Conservation (phyloP, 1,140 invertebrate species). For the Cecropterus lyciades region DNA sequence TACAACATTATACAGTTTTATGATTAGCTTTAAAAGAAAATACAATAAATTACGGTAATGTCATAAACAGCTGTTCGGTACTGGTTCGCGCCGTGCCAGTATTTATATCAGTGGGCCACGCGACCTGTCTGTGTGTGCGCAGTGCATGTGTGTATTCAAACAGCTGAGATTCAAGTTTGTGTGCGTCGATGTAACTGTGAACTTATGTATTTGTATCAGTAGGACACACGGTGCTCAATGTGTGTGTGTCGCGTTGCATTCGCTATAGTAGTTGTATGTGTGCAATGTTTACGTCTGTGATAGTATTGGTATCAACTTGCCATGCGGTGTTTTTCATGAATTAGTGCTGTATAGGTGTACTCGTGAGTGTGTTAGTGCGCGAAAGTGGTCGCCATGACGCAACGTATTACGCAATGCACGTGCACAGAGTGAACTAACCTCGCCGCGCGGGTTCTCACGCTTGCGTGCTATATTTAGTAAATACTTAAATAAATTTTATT, state of each 20-base stretch:
- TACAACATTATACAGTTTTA: no score
- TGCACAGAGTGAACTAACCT: slow-evolving; percentile 16
- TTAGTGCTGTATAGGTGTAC: not conserved
- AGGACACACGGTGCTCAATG: slow-evolving; percentile 21
- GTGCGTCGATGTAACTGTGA: not conserved
- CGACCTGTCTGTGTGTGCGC: not conserved
- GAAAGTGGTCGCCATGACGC: slow-evolving; percentile 45
- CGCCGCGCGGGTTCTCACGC: slow-evolving; percentile 10
- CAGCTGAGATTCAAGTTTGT: not conserved
- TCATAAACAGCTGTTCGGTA: slow-evolving; percentile 5
- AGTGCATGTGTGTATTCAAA: not conserved
- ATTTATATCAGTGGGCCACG: slow-evolving; percentile 6
- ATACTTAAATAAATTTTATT: not conserved
- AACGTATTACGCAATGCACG: slow-evolving; percentile 40
- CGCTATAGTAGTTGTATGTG: not conserved
- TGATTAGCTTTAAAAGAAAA: no score
- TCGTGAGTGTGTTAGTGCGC: slow-evolving; percentile 44
- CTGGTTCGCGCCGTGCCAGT: not conserved
- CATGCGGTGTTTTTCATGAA: slow-evolving; percentile 40
- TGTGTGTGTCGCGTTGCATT: slow-evolving; percentile 34
- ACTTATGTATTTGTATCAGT: slow-evolving; percentile 17
- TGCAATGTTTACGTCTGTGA: not conserved
- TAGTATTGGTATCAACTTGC: slow-evolving; percentile 2
- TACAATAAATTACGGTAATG: no score
- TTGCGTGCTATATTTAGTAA: not conserved